phyloP scores from a whole-genome alignment of 2,113 vertebrate species.

The Phaethon lepturus region DNA sequence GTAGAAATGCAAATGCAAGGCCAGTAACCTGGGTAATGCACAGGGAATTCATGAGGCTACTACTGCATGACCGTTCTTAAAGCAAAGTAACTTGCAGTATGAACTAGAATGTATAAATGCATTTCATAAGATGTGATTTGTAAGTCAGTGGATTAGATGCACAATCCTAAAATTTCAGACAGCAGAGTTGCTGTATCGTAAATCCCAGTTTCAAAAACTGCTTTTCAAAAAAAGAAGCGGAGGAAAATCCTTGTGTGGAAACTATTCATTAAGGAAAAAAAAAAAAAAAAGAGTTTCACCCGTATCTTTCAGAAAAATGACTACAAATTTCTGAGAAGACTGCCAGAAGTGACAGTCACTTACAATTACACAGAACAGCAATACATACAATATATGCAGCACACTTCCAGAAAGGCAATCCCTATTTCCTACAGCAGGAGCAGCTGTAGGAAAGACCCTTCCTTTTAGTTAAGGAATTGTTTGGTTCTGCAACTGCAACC shows the following conservation, averaged over 20 bases:
- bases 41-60: background rate
- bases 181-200: background rate
- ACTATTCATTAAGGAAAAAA: background rate
- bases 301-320: background rate
- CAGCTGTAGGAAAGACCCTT: background rate
- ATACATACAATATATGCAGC: background rate
- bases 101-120: background rate
- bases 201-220: background rate
- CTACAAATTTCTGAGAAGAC: background rate
- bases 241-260: background rate
- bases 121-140: background rate
- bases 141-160: background rate
- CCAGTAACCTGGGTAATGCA: accelerated
- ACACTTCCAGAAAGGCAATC: background rate
- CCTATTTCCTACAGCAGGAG: background rate
- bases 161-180: background rate
- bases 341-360: background rate
- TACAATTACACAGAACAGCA: background rate
- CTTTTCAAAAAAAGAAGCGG: background rate
- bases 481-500: background rate
- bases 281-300: background rate
- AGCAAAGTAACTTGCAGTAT: background rate
- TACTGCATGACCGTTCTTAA: background rate
- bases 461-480: background rate
- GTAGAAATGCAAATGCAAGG: background rate